Evolutionary conservation across 2,797 vertebrate genomes (phyloP), one percentile per base, ranked within the genome.

Genomic region (Chelonia mydas): DNA sequence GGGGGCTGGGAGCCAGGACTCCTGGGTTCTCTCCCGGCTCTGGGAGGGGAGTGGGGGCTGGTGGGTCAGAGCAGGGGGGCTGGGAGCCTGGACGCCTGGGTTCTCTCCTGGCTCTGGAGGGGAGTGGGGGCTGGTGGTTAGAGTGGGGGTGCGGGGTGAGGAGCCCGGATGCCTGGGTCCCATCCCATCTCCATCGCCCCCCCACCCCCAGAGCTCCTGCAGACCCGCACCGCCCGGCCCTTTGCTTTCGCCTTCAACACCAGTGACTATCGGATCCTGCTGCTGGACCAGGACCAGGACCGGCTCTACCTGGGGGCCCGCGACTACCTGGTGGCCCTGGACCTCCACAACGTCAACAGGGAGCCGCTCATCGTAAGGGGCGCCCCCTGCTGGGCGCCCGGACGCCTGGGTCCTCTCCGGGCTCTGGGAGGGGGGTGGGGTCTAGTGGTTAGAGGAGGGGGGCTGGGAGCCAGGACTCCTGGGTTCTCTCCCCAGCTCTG

Each of bases 161-260:
- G 3, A 16, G 28, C 55, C 55, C 3, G 33, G 76, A 9, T 8
- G 13, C 11, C 78, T 33, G 47, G 21, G 13, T 41, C 9, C 11
- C 16, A 15, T 2, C n/a, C 37, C 81, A 68, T n/a, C 49, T 76
- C 65, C 11, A 3, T 37, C 31, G 49, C 49, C 9, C 49, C 47
- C 49, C 49, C 49, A 27, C 41, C 54, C 78, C 5, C 97, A 99
- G 99, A 99, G 59, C 97, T 99, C 79, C 97, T 99, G 98, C 98
- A 99, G 97, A 99, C 99, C 1, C 98, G 98, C 82, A 98, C 98
- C 0, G 98, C 98, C 0, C 98, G 98, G 8, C 99, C 99, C 27
- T 99, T 99, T 97, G 98, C 98, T 85, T 99, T 99, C 95, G 98
- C 98, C 94, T 99, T 99, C 97, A 99, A 99, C 98, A 99, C 98